Evolutionary conservation across 2,888 invertebrate species (phyloP), one percentile per base, ranked within the genome.

Genomic region (Agrochola litura): DNA sequence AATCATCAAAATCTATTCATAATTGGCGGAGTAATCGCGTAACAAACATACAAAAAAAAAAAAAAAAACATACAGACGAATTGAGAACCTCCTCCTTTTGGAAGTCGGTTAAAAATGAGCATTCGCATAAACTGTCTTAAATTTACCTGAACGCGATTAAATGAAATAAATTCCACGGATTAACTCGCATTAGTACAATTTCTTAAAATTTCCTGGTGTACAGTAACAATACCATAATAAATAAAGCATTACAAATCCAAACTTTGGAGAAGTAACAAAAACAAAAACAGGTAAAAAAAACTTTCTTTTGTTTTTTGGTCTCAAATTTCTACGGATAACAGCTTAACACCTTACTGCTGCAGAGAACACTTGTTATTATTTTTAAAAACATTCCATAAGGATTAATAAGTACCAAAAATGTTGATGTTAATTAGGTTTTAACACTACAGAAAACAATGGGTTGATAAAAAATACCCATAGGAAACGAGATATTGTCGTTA

Each of bases 381-480:
- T 52, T 46, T 43, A 14, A 49, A 61, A 43, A 22, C 25, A 22
- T 70, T 63, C 5, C 25, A 1, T 5, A 60, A 43, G 6, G 12
- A 63, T 46, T 41, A 49, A 25, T 25, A 49, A 30, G 25, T 54
- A 12, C 14, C 16, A 54, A 61, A 52, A 30, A 60, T 16, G 30
- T 30, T 14, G 9, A 14, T 46, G 16, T n/a, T 82, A 19, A 74
- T 78, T 46, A 49, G 30, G 22, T 66, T 52, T 63, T 30, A 19
- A 19, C 4, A 52, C 19, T 30, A 1, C 22, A 16, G 2, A 43
- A 80, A 80, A 80, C 64, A 64, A 65, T 80, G 63, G 25, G 1
- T 52, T 54, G 54, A 76, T 73, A 37, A 85, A 85, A 72, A 73
- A 58, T 46, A 58, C 22, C 60, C 67, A 52, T 66, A 30, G 25